These are phyloP conservation scores for Rhodophaea formosa DNA, from an alignment of 2,888 invertebrate species.

Conservation along the genomic window DNA sequence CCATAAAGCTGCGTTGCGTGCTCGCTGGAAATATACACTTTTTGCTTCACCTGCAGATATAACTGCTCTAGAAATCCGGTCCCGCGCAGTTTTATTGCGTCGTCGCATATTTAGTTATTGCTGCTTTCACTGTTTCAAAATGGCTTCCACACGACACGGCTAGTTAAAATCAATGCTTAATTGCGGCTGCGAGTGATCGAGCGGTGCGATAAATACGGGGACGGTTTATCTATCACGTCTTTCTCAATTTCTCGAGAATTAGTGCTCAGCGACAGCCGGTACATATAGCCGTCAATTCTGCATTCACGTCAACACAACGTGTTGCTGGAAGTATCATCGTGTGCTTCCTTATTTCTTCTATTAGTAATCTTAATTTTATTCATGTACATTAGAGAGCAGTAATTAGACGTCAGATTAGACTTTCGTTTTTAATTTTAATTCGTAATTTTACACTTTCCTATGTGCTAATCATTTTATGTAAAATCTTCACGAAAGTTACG, in stretches of 20 bases:
- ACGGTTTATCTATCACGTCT: constrained; percentile 40
- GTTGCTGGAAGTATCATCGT: background rate
- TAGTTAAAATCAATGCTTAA: constrained; percentile 33
- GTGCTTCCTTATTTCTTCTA: background rate
- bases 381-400: constrained; percentile 45
- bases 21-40: constrained; percentile 39
- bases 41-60: constrained; percentile 33
- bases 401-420: constrained; percentile 53
- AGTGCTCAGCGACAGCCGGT: constrained; percentile 26
- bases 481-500: constrained; percentile 29
- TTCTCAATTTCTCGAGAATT: constrained; percentile 42
- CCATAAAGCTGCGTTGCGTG: constrained; percentile 26
- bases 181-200: constrained; percentile 39
- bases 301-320: background rate
- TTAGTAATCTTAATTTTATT: constrained; percentile 41
- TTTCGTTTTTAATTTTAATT: constrained; percentile 40
- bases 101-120: constrained; percentile 27
- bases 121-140: constrained; percentile 36
- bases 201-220: constrained; percentile 38
- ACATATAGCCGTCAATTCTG: constrained; percentile 1
- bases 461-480: constrained; percentile 30
- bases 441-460: constrained; percentile 30
- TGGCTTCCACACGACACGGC: constrained; percentile 30
- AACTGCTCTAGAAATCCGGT: constrained; percentile 34
- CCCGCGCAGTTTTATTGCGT: constrained; percentile 29